Evolutionary conservation across 2,113 vertebrate genomes (phyloP).

Genomic region (Gavia stellata): DNA sequence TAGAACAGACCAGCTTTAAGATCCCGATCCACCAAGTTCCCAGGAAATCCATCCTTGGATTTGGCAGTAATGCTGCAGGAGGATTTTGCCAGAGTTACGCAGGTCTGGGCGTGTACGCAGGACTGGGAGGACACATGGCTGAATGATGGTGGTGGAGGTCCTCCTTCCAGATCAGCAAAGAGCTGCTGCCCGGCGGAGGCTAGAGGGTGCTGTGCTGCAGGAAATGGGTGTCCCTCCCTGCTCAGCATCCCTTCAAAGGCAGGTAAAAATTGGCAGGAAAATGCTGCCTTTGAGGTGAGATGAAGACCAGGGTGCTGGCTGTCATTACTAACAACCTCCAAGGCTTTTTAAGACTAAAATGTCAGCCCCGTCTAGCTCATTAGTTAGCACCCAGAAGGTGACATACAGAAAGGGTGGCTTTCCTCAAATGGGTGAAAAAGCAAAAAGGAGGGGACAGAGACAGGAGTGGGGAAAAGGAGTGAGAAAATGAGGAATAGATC

Average conservation of each 20-base stretch:
- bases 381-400: neutral
- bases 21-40: neutral
- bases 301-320: neutral
- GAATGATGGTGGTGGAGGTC: neutral
- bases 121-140: neutral
- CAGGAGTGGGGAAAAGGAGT: neutral
- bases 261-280: neutral
- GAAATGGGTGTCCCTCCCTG: conserved; percentile 19
- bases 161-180: neutral
- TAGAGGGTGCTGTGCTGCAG: conserved; percentile 66
- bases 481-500: neutral
- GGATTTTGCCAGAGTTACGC: neutral
- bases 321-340: neutral
- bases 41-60: neutral
- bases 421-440: neutral
- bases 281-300: neutral
- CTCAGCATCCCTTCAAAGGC: neutral
- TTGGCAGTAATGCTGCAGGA: neutral
- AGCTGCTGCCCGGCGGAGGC: neutral
- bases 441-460: neutral
- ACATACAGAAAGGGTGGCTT: neutral
- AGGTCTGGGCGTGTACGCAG: neutral
- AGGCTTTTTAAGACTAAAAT: neutral
- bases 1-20: neutral
- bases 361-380: neutral